Base-by-base conservation (phyloP, 2,888 invertebrate genomes). In the Temnothorax rugatulus region DNA sequence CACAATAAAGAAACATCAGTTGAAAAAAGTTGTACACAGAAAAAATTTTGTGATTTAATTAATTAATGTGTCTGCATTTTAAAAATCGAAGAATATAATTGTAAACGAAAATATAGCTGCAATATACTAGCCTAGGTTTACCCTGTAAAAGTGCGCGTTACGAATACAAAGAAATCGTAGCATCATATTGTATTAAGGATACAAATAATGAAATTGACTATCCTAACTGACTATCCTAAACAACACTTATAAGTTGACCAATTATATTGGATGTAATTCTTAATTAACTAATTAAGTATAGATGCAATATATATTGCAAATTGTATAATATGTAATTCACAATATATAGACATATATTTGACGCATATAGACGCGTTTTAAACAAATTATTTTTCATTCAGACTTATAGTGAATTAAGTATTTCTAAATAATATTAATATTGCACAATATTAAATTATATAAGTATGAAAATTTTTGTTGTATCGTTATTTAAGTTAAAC, bases 241-340 rank as follows among this genome's bases (percentile, higher is more conserved):
- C 59, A 54, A 77, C 15, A 69, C 15, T 77, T 77, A 44, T 18
- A 69, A 52, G 21, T 59, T 34, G 21, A 9, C 5, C 15, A 38
- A 63, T 50, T 3, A 52, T 41, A 41, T 34, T 34, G 7, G 7
- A 66, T 25, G 21, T 64, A 11, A 21, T 77, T 21, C 4, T 21
- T 47, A 71, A 69, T 18, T 38, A 63, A 50, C 0, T 73, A 64
- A 81, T 59, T 81, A 81, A 81, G 71, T 59, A 79, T 59, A 79
- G 34, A 59, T 13, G 54, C 15, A 59, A 64, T 66, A 34, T 66
- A 34, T 34, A 41, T 59, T 15, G 57, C 29, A 21, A 79, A 63
- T 68, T 77, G 9, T 44, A 52, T 44, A 52, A 76, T 38, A 50
- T 34, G 13, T 34, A 44, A n/a, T 29, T 13, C 4, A 9, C 44